Evolutionary conservation across 2,113 vertebrate species (phyloP).

Genomic region (Todiramphus chloris): DNA sequence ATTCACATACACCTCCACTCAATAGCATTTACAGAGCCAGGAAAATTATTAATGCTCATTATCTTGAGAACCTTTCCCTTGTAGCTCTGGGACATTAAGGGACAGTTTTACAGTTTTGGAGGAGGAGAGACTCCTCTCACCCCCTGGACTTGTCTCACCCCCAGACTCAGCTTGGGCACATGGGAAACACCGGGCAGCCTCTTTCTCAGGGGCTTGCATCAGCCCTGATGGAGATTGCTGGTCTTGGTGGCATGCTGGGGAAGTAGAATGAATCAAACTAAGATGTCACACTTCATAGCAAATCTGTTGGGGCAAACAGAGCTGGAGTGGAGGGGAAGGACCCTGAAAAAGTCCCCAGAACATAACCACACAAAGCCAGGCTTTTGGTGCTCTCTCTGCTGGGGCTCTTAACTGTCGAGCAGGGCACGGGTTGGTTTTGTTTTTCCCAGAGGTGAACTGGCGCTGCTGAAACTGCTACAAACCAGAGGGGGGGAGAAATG

Average conservation of each 20-base stretch:
- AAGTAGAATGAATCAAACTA: background rate
- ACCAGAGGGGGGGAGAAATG: background rate
- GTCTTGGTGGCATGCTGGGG: background rate
- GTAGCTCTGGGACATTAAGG: slow-evolving; percentile 14
- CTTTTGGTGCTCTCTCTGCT: background rate
- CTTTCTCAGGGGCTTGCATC: background rate
- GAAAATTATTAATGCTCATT: slow-evolving; percentile 47
- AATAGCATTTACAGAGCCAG: background rate
- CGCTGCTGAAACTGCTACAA: background rate
- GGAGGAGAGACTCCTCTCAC: background rate
- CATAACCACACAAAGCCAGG: background rate
- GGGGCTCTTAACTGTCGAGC: background rate
- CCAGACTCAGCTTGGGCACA: too few species aligned
- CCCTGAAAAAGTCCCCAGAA: background rate
- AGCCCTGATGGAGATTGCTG: background rate
- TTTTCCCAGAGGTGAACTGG: background rate
- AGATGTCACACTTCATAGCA: accelerated
- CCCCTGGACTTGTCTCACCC: background rate
- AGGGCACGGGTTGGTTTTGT: background rate
- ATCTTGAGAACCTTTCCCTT: slow-evolving; percentile 25
- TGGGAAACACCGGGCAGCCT: background rate
- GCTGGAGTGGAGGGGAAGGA: background rate
- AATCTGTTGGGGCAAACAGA: background rate
- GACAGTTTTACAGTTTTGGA: background rate
- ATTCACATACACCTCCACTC: slow-evolving; percentile 47